Evolutionary conservation across 2,797 vertebrate species (phyloP).

Genomic region (Oreortyx pictus): DNA sequence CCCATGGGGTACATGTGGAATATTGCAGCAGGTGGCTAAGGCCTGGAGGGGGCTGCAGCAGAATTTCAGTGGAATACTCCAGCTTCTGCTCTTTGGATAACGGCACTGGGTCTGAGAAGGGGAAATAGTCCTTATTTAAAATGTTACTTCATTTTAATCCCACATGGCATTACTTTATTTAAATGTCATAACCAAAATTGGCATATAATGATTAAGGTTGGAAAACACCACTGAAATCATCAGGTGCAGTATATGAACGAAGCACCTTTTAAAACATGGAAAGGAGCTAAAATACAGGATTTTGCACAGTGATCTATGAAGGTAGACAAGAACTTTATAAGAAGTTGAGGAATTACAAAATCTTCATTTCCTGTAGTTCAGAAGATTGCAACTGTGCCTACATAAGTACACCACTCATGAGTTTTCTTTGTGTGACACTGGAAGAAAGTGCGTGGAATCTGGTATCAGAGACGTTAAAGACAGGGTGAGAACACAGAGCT

Average conservation of each 20-base stretch:
- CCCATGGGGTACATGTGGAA: neutral
- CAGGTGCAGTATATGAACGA: neutral
- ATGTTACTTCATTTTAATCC: neutral
- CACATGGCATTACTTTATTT: neutral
- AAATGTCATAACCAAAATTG: neutral
- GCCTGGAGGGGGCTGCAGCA: neutral
- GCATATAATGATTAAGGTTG: too few species aligned
- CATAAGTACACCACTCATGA: conserved; percentile 40
- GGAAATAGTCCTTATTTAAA: neutral
- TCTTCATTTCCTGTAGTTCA: neutral
- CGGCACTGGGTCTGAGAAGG: neutral
- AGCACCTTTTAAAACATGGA: neutral
- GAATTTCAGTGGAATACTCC: neutral
- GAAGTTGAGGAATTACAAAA: neutral
- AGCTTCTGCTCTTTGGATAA: neutral
- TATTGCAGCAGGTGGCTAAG: neutral
- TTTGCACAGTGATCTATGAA: neutral
- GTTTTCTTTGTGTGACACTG: neutral
- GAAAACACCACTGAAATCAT: too few species aligned
- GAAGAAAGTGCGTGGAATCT: neutral
- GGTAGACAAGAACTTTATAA: neutral
- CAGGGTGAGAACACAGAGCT: conserved; percentile 31
- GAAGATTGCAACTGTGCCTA: conserved; percentile 34
- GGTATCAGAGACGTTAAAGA: conserved; percentile 8
- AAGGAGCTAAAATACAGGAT: neutral